Evolutionary conservation across 1,140 invertebrate species (phyloP), one percentile per base, ranked within the genome.

Genomic region (Metopolophium dirhodum): DNA sequence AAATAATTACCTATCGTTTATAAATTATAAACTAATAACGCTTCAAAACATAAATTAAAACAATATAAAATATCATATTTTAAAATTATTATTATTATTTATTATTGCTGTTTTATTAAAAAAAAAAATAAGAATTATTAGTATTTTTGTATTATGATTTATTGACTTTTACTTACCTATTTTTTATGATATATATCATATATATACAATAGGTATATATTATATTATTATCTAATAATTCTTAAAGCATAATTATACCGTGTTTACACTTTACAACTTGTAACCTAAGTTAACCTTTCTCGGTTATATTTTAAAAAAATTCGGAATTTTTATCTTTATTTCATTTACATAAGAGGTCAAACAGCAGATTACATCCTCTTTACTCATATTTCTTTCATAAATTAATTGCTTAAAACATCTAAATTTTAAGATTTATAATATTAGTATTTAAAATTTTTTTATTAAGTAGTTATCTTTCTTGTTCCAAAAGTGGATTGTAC

Each of bases 241-340:
- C 26, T 57, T 37, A 41, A 87, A 89, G 20, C 18, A 9, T 57
- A 2, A 57, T 11, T 89, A 6, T 26, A 89, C 8, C 41, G 7
- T 89, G 88, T 89, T 54, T 41, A 89, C 51, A 89, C 11, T 49
- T 87, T 22, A 87, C 47, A 86, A 87, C 11, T 37, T 20, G n/a
- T 89, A 41, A 89, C 35, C 47, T 57, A 54, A 54, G 30, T 54
- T 89, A 57, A 89, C 51, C 88, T 54, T 89, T 88, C 6, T 54
- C 22, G n/a, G 54, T 54, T 89, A 57, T 14, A 37, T 11, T 89
- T 54, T 14, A 11, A n/a, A 77, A 68, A n/a, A 77, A n/a, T n/a
- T 77, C 4, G 3, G 61, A n/a, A 77, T n/a, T 37, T 35, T 37
- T 14, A 85, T 85, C 49, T 35, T 54, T 37, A 54, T 54, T 45